phyloP scores from a whole-genome alignment of 2,888 invertebrate species.

The Microctonus brassicae region DNA sequence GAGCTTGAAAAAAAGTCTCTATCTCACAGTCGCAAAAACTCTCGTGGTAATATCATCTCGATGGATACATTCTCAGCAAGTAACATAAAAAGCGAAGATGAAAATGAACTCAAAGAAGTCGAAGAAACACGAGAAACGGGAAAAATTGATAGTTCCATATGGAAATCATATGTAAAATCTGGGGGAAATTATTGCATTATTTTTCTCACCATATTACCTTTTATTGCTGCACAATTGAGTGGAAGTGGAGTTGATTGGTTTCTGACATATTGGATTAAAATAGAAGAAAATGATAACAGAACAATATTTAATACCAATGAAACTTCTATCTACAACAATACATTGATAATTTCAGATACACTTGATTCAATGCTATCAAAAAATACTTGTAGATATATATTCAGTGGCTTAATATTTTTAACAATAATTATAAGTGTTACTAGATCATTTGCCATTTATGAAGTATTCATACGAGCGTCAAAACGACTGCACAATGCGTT shows the following conservation, averaged over 20 bases:
- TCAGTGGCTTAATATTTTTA: constrained; percentile 68
- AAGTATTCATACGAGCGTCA: constrained; percentile 83
- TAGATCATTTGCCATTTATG: constrained; percentile 73
- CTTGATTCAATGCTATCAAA: constrained; percentile 48
- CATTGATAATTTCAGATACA: neutral
- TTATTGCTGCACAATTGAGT: constrained; percentile 77
- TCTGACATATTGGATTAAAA: constrained; percentile 79
- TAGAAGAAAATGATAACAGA: constrained; percentile 53
- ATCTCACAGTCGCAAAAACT: constrained; percentile 57
- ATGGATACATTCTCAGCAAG: constrained; percentile 59
- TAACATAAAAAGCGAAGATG: constrained; percentile 46
- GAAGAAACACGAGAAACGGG: constrained; percentile 71
- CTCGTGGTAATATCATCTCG: constrained; percentile 62
- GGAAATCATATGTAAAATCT: constrained; percentile 79
- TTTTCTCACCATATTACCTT: constrained; percentile 74
- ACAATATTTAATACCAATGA: neutral
- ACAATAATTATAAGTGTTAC: constrained; percentile 68
- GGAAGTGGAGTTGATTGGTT: constrained; percentile 85
- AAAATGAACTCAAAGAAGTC: constrained; percentile 57
- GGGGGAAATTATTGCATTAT: constrained; percentile 78
- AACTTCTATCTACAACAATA: neutral
- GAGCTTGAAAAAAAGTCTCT: constrained; percentile 56
- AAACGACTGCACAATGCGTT: constrained; percentile 85
- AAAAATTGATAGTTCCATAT: constrained; percentile 75
- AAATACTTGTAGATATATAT: constrained; percentile 73